phyloP scores from a whole-genome alignment of 2,888 invertebrate species.

The Conomelus anceps region DNA sequence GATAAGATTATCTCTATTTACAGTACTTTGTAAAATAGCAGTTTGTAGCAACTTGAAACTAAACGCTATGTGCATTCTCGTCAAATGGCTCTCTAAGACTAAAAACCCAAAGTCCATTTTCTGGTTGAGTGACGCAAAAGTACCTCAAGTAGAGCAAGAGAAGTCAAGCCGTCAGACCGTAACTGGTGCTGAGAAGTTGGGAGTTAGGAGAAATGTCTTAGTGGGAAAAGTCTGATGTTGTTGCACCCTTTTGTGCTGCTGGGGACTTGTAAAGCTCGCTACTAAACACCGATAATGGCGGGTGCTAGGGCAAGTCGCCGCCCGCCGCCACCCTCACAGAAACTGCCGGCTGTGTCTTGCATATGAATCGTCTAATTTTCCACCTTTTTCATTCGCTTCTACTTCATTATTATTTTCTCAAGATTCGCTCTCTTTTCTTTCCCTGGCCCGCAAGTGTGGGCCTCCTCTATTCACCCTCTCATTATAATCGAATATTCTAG shows the following conservation, averaged over 20 bases:
- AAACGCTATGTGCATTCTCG: too few species aligned
- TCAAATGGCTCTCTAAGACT: background rate
- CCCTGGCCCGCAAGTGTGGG: too few species aligned
- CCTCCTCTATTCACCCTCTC: background rate
- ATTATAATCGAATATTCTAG: background rate
- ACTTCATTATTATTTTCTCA: background rate
- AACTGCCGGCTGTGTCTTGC: background rate
- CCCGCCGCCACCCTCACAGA: background rate
- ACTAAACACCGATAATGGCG: background rate
- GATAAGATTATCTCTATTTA: too few species aligned
- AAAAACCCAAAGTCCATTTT: background rate
- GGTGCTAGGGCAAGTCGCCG: background rate
- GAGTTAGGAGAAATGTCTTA: slow-evolving; percentile 40
- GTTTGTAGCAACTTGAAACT: too few species aligned
- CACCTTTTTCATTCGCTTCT: background rate
- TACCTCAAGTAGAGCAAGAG: background rate
- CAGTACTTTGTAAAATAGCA: too few species aligned
- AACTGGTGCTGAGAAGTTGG: background rate
- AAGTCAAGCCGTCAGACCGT: background rate
- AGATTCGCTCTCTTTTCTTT: background rate
- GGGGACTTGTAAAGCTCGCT: slow-evolving; percentile 2
- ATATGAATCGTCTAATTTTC: slow-evolving; percentile 23
- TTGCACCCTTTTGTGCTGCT: background rate
- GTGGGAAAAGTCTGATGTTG: background rate
- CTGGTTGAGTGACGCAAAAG: background rate